These are phyloP conservation scores for Caenorhabditis angaria DNA, from an alignment of 2,888 invertebrate species.

Conservation along the genomic window DNA sequence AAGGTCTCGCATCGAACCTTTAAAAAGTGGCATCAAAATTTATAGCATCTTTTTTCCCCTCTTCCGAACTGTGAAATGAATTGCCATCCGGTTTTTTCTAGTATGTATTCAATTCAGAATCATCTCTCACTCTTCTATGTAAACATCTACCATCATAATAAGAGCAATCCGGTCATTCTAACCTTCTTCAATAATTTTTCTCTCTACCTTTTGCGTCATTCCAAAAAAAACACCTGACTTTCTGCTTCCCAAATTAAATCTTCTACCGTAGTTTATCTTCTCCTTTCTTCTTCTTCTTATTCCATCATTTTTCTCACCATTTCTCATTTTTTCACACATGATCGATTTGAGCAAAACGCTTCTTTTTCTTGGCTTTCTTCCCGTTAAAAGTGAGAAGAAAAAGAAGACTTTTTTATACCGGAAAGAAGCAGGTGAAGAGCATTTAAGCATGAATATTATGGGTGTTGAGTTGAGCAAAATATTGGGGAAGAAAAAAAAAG, in stretches of 20 bases:
- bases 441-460: constrained; percentile 4
- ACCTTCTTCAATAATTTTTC: constrained; percentile 13
- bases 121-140: no score
- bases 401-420: neutral
- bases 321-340: constrained; percentile 13
- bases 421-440: constrained; percentile 4
- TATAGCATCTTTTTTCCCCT: no score
- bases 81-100: no score
- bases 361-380: neutral
- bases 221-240: constrained; percentile 2
- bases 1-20: no score
- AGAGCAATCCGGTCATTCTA: constrained; percentile 16
- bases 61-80: no score
- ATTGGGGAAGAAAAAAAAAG: no score
- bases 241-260: constrained; percentile 10
- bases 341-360: constrained; percentile 5
- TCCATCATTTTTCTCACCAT: neutral
- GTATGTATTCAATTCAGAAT: no score
- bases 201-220: constrained; percentile 5
- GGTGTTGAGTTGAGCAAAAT: neutral
- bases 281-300: no score
- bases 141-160: neutral
- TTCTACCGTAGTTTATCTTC: neutral
- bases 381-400: no score
- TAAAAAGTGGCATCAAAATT: no score